phyloP scores from a whole-genome alignment of 2,113 vertebrate genomes.

The Aleadryas rufinucha region DNA sequence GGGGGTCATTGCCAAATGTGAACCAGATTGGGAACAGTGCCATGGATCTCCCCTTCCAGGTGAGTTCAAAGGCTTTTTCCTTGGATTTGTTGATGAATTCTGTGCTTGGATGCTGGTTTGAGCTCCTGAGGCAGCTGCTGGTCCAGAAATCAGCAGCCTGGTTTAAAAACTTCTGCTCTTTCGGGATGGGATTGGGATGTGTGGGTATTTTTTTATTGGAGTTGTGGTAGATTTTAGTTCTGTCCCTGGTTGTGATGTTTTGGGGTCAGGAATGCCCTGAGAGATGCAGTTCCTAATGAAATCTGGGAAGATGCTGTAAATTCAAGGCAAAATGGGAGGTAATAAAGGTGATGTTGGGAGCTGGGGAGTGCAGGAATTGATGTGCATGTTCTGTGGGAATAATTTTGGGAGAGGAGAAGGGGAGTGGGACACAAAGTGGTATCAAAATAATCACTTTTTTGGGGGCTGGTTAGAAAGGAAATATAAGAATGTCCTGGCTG shows the following conservation, averaged over 20 bases:
- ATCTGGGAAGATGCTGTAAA: background rate
- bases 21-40: conserved; percentile 97
- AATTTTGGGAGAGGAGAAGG: background rate
- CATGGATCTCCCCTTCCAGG: conserved; percentile 98
- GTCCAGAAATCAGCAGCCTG: background rate
- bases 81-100: background rate
- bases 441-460: background rate
- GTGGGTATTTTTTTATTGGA: background rate
- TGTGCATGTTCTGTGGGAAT: background rate
- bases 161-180: rapidly evolving
- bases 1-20: conserved; percentile 97
- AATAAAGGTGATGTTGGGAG: background rate
- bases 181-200: background rate
- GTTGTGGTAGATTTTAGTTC: background rate
- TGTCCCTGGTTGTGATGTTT: background rate
- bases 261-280: background rate
- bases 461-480: background rate
- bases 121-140: background rate
- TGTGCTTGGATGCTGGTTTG: background rate
- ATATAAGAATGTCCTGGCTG: background rate
- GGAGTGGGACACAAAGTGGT: background rate
- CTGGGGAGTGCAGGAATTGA: background rate
- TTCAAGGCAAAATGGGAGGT: background rate
- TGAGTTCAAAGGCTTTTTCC: conserved; percentile 56
- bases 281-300: background rate